Evolutionary conservation across 2,888 invertebrate genomes (phyloP).

Genomic region (Chaetogeoica ovagalla): DNA sequence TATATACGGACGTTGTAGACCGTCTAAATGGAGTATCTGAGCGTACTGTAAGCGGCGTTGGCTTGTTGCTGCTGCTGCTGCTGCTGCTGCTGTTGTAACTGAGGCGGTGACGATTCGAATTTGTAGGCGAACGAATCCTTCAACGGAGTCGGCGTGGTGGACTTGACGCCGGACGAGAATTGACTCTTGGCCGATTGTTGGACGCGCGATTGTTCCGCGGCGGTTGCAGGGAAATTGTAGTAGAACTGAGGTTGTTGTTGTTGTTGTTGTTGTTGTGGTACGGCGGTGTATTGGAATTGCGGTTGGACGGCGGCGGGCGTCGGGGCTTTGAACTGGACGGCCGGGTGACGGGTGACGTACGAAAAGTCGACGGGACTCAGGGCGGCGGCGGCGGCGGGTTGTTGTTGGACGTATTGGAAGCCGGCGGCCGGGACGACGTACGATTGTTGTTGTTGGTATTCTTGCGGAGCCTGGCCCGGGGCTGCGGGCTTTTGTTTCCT

Average conservation of each 20-base stretch:
- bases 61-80: constrained; percentile 15
- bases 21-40: constrained; percentile 29
- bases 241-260: constrained; percentile 31
- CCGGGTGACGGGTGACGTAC: constrained; percentile 36
- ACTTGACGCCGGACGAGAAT: constrained; percentile 47
- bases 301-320: neutral
- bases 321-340: constrained; percentile 9
- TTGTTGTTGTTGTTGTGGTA: constrained; percentile 11
- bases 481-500: constrained; percentile 19
- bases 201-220: constrained; percentile 24
- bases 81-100: neutral
- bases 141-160: constrained; percentile 25
- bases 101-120: constrained; percentile 21
- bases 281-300: constrained; percentile 23
- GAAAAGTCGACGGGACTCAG: constrained; percentile 27
- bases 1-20: too few species aligned
- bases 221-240: neutral
- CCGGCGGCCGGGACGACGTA: neutral
- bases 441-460: constrained; percentile 13
- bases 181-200: constrained; percentile 46
- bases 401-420: constrained; percentile 32
- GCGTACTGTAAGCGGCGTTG: constrained; percentile 17
- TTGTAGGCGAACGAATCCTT: constrained; percentile 38
- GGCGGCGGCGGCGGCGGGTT: neutral
- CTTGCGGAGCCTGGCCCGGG: neutral